Evolutionary conservation across 2,113 vertebrate genomes (phyloP).

Genomic region (Pomatostomus ruficeps): DNA sequence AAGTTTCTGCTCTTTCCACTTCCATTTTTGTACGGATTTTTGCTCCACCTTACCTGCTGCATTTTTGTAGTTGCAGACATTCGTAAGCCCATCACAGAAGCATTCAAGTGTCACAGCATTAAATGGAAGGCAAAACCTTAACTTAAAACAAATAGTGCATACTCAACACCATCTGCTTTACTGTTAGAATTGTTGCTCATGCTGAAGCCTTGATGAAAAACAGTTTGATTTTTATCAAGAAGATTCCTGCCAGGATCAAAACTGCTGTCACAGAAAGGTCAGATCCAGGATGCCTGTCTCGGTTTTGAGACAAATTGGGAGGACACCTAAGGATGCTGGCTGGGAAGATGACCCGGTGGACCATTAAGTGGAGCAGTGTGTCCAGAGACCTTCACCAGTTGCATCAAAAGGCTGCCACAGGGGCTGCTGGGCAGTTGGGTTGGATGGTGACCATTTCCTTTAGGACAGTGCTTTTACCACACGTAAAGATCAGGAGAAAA

Average conservation of each 20-base stretch:
- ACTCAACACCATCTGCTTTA: neutral
- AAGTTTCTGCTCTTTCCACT: neutral
- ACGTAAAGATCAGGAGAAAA: neutral
- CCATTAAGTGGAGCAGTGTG: neutral
- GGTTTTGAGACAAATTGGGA: too few relatives aligned
- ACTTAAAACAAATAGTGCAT: neutral
- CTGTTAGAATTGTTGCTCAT: neutral
- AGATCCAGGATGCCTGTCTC: neutral
- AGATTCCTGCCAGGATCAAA: neutral
- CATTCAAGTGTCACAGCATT: neutral
- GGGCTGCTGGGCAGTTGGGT: neutral
- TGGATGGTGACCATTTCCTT: neutral
- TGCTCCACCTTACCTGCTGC: neutral
- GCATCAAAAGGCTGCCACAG: neutral
- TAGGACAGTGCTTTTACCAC: neutral
- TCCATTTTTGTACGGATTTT: neutral
- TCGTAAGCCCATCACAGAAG: neutral
- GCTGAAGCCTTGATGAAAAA: neutral
- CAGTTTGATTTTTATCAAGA: neutral
- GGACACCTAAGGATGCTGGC: neutral
- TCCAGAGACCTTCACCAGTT: neutral
- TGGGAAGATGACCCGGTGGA: neutral
- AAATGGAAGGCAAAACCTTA: neutral
- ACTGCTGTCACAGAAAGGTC: neutral
- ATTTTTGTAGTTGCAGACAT: neutral